Evolutionary conservation across 2,797 vertebrate genomes (phyloP).

Genomic region (Glossophaga mutica): DNA sequence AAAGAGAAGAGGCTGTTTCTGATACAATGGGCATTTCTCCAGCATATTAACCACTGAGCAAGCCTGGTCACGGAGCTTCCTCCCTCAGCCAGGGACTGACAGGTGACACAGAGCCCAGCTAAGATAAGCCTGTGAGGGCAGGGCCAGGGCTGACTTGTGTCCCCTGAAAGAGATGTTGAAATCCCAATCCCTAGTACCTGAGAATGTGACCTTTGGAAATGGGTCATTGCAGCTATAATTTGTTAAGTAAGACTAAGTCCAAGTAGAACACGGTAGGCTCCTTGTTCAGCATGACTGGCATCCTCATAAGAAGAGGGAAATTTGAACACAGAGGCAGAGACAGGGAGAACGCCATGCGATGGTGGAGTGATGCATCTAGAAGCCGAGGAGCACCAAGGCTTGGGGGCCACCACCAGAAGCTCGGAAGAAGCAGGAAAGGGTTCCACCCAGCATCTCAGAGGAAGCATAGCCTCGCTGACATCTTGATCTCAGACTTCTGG

Average conservation of each 20-base stretch:
- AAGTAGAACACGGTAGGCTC: neutral
- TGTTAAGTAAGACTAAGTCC: neutral
- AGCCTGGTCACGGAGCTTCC: neutral
- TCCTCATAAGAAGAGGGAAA: neutral
- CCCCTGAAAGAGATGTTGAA: neutral
- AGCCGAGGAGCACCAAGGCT: neutral
- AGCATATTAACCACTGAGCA: neutral
- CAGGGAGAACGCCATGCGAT: fast-evolving
- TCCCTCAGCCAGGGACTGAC: neutral
- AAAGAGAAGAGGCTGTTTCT: slow-evolving; percentile 62
- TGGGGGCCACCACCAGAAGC: neutral
- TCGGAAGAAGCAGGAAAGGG: neutral
- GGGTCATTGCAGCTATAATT: neutral
- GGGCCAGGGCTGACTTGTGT: neutral
- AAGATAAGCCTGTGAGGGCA: neutral
- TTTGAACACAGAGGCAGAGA: neutral
- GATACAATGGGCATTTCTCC: slow-evolving; percentile 56
- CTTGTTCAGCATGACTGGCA: neutral
- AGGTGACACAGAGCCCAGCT: neutral
- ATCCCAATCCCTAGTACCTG: neutral
- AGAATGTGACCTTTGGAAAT: neutral
- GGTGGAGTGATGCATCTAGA: neutral
- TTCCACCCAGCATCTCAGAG: neutral
- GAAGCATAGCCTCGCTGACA: neutral
- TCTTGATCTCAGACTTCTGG: neutral